Conservation (phyloP, 2,888 invertebrate species). For the Latrodectus elegans region DNA sequence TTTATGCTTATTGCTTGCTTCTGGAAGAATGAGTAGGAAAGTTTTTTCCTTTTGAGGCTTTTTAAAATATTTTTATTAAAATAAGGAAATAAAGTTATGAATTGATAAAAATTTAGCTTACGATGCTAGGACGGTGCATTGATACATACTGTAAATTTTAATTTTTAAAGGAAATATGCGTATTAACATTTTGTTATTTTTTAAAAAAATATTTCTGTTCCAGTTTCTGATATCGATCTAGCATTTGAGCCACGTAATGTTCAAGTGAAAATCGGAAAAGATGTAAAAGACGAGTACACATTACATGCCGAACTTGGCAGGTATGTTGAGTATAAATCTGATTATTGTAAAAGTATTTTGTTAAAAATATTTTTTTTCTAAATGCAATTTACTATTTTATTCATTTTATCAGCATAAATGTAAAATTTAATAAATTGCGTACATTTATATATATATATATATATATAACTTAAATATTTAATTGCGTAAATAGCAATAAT, state of each 20-base stretch:
- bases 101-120: neutral
- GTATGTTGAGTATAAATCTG: conserved; percentile 77
- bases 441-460: too few species aligned
- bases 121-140: neutral
- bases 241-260: conserved; percentile 93
- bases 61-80: neutral
- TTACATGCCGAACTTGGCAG: conserved; percentile 93
- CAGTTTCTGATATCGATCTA: conserved; percentile 86
- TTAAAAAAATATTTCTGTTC: conserved; percentile 17
- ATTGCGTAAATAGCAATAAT: too few species aligned
- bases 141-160: neutral
- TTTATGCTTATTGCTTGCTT: too few species aligned
- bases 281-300: conserved; percentile 90
- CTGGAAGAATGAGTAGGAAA: too few species aligned
- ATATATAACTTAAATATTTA: too few species aligned
- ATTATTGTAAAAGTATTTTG: too few species aligned
- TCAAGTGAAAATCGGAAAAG: conserved; percentile 85
- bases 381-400: too few species aligned
- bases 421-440: too few species aligned
- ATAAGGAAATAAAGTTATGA: neutral
- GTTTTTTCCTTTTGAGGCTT: too few species aligned
- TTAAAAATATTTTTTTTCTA: too few species aligned
- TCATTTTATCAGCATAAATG: too few species aligned
- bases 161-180: neutral
- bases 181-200: neutral